A percentile compares a stretch with the other conserved stretches of the same genome.
Evolutionary conservation across 2,888 invertebrate species (phyloP).

Genomic region (Cephus sareptanus): DNA sequence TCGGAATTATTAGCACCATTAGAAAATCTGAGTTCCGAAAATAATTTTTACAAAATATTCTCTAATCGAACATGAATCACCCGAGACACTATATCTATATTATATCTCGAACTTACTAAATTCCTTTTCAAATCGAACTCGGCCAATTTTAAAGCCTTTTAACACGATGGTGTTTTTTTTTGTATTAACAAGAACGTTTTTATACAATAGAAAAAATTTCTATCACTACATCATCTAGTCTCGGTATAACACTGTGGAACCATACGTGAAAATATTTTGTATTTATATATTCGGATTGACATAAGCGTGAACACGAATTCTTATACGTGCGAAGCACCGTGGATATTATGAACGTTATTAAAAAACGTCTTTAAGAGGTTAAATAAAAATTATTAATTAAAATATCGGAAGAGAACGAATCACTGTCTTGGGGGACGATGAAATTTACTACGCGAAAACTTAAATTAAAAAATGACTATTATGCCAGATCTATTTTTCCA

Average conservation of each 20-base stretch:
- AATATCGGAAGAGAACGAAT: no score
- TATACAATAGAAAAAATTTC: neutral
- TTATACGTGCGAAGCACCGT: no score
- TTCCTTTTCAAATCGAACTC: neutral
- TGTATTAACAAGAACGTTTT: neutral
- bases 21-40: neutral
- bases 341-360: no score
- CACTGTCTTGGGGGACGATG: no score
- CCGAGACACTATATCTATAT: neutral
- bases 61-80: neutral
- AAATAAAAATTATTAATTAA: no score
- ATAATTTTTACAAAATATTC: neutral
- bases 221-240: no score
- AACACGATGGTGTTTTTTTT: neutral
- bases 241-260: neutral
- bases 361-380: no score
- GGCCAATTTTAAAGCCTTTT: neutral
- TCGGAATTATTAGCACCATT: neutral
- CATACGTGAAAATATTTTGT: neutral
- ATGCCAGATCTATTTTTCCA: no score
- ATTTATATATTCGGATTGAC: slow-evolving; percentile 4
- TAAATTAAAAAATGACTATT: no score
- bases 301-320: no score
- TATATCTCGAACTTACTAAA: neutral
- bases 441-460: no score